Evolutionary conservation across 2,888 invertebrate species (phyloP).

Genomic region (Polymixis lichenea): DNA sequence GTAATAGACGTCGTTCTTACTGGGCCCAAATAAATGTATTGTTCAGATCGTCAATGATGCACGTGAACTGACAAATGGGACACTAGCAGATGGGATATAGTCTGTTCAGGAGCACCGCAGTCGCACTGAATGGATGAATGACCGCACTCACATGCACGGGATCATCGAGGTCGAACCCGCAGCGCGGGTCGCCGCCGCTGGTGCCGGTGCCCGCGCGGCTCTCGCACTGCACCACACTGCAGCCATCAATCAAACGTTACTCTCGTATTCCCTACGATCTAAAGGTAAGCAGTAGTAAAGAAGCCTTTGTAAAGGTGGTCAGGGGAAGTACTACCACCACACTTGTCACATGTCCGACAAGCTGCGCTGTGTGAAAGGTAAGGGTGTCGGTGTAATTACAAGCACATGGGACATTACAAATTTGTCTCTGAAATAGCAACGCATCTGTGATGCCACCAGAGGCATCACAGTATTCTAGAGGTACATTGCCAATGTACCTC

Average conservation of each 20-base stretch:
- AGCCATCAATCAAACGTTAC: slow-evolving; percentile 17
- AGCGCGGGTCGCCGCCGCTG: slow-evolving; percentile 64
- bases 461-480: too few species aligned
- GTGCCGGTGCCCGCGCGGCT: slow-evolving; percentile 51
- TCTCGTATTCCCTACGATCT: not conserved
- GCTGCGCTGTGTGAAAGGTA: too few species aligned
- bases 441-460: not conserved
- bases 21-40: not conserved
- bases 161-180: slow-evolving; percentile 77
- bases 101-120: not conserved
- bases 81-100: not conserved
- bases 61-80: not conserved
- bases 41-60: too few species aligned
- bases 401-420: not conserved
- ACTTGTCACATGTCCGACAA: not conserved
- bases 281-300: not conserved
- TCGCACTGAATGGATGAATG: not conserved
- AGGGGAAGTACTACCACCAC: not conserved
- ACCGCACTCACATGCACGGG: slow-evolving; percentile 76
- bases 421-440: not conserved
- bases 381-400: not conserved
- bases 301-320: not conserved
- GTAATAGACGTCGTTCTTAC: too few species aligned
- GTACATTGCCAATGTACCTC: too few species aligned
- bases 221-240: slow-evolving; percentile 67